Percentiles rank a stretch among this genome's conserved stretches.
These are phyloP conservation scores for Empis livida DNA, from an alignment of 2,888 invertebrate genomes.

Conservation along the genomic window DNA sequence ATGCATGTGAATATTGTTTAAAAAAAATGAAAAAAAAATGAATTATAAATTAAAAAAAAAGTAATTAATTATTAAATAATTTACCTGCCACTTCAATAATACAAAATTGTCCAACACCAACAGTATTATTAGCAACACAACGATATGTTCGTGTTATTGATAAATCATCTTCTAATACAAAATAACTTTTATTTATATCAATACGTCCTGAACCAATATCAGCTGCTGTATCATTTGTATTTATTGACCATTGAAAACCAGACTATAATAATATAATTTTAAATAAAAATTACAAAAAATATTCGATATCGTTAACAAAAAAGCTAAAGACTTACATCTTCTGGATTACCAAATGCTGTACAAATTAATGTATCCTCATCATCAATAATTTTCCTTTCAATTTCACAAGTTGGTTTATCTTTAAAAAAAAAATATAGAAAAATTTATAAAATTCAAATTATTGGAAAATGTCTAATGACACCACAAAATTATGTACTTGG, in stretches of 20 bases:
- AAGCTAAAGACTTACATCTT: conserved; percentile 25
- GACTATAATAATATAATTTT: conserved; percentile 37
- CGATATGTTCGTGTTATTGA: conserved; percentile 60
- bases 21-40: neutral
- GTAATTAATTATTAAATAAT: conserved; percentile 5
- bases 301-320: no score
- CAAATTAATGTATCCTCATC: conserved; percentile 69
- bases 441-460: conserved; percentile 2
- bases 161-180: conserved; percentile 50
- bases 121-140: conserved; percentile 73
- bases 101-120: conserved; percentile 53
- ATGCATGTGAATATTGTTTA: no score
- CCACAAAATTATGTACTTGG: no score
- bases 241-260: conserved; percentile 71
- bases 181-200: conserved; percentile 36
- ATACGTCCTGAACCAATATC: conserved; percentile 39
- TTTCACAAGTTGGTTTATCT: conserved; percentile 77
- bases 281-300: no score
- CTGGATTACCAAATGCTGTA: conserved; percentile 69
- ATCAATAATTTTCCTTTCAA: conserved; percentile 56
- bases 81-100: conserved; percentile 56
- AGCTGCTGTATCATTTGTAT: conserved; percentile 69
- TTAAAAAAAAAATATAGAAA: conserved; percentile 20
- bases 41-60: neutral
- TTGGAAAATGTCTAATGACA: no score